Evolutionary conservation across 2,113 vertebrate species (phyloP).

Genomic region (Bungarus multicinctus): DNA sequence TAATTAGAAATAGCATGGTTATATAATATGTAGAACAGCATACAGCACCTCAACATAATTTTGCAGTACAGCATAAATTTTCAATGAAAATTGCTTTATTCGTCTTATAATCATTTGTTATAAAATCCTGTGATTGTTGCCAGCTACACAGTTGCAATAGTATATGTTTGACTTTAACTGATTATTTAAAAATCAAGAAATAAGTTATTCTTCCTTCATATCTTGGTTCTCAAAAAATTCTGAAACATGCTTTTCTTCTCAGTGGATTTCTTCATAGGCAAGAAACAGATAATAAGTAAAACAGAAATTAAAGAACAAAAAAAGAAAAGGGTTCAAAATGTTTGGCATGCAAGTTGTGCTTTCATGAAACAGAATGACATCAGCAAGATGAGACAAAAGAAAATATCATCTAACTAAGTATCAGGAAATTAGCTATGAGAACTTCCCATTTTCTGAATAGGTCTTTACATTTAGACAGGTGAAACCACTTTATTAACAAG

Average conservation of each 20-base stretch:
- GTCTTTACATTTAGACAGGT: neutral
- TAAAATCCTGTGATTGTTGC: neutral
- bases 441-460: neutral
- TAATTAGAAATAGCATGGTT: no score
- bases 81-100: neutral
- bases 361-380: neutral
- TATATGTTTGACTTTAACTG: neutral
- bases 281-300: neutral
- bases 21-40: no score
- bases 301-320: neutral
- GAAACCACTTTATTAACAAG: neutral
- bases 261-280: neutral
- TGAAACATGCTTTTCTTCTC: neutral
- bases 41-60: no score
- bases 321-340: neutral
- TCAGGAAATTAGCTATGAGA: neutral
- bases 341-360: neutral
- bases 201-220: neutral
- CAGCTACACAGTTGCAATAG: neutral
- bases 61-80: no score
- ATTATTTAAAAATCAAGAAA: neutral
- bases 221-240: neutral
- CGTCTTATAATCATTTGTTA: neutral
- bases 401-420: neutral
- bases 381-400: neutral